A percentile compares a stretch with the other conserved stretches of the same genome.
Evolutionary conservation across 2,797 vertebrate genomes (phyloP).

Genomic region (Chaetodon trifasciatus): DNA sequence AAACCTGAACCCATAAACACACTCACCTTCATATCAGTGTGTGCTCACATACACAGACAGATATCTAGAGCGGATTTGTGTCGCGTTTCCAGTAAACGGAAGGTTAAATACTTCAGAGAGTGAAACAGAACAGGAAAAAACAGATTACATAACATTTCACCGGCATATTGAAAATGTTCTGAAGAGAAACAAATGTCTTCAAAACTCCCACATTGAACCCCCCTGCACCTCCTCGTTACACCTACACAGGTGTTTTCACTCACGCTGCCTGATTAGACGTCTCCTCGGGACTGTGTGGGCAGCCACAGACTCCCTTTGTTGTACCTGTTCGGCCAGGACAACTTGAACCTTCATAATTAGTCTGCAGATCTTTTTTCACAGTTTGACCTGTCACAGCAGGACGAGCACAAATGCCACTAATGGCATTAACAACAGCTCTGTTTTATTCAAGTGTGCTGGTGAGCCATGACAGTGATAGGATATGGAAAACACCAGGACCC

Average conservation of each 20-base stretch:
- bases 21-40: not conserved
- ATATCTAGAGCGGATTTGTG: not conserved
- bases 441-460: not conserved
- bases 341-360: not conserved
- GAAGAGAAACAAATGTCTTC: slow-evolving; percentile 22
- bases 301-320: not conserved
- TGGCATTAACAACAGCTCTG: not conserved
- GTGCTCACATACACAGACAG: not conserved
- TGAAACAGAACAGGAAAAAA: not conserved
- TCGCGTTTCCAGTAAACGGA: not conserved
- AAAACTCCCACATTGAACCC: slow-evolving; percentile 14
- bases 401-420: not conserved
- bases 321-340: not conserved
- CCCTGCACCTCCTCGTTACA: slow-evolving; percentile 8
- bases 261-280: slow-evolving; percentile 23
- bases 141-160: not conserved
- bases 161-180: slow-evolving; percentile 19
- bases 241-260: slow-evolving; percentile 40
- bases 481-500: not conserved
- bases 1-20: not conserved
- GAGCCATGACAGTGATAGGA: not conserved
- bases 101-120: not conserved
- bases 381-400: not conserved
- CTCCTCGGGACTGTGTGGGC: slow-evolving; percentile 26
- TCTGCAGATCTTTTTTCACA: not conserved